These are phyloP conservation scores for Cryptoblepharus egeriae DNA, from an alignment of 2,797 vertebrate genomes.

Conservation along the genomic window DNA sequence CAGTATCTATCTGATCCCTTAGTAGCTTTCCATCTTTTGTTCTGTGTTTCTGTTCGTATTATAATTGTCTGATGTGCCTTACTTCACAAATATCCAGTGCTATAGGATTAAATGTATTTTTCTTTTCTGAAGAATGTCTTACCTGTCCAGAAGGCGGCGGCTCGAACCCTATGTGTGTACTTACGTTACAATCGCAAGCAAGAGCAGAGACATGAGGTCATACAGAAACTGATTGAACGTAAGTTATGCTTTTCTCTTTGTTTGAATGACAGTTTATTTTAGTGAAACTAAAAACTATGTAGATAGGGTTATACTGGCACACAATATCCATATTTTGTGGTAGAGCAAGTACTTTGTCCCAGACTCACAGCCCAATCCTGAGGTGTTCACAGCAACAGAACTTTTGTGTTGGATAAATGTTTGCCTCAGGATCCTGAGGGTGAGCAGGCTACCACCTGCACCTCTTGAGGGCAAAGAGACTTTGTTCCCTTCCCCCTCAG, in stretches of 20 bases:
- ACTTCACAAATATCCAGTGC: not conserved
- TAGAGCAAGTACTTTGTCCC: not conserved
- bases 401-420: too few species aligned
- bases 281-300: conserved; percentile 7
- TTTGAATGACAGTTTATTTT: conserved; percentile 23
- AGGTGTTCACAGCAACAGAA: too few species aligned
- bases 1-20: not conserved
- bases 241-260: conserved; percentile 63
- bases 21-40: conserved; percentile 8
- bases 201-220: conserved; percentile 92
- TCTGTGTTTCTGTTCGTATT: not conserved
- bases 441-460: too few species aligned
- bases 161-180: conserved; percentile 91
- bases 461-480: too few species aligned
- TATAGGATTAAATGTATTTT: conserved; percentile 46
- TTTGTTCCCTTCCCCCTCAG: too few species aligned
- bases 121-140: conserved; percentile 87
- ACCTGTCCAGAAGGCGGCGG: conserved; percentile 93
- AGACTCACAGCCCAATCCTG: too few species aligned
- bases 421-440: too few species aligned
- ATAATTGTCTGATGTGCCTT: not conserved
- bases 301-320: conserved; percentile 17
- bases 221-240: conserved; percentile 93
- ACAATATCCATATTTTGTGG: not conserved
- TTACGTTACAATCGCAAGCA: conserved; percentile 94